These are phyloP conservation scores for Drosophila repleta DNA, from an alignment of 1,140 invertebrate species.

Conservation along the genomic window DNA sequence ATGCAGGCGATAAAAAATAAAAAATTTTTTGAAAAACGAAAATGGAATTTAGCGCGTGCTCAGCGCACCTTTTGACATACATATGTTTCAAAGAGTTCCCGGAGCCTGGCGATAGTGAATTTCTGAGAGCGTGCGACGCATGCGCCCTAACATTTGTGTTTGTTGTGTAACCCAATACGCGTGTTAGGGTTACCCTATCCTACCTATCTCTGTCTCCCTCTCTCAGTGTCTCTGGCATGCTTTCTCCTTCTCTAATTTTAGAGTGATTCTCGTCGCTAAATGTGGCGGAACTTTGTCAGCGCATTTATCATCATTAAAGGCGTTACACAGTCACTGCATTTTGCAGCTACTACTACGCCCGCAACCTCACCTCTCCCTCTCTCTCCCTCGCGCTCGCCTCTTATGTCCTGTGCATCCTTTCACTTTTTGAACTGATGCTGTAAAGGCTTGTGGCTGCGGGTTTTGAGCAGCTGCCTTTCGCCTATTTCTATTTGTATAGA, in stretches of 20 bases:
- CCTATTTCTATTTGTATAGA: conserved; percentile 66
- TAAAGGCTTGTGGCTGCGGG: conserved; percentile 70
- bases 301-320: conserved; percentile 82
- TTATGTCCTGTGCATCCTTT: conserved; percentile 54
- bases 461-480: conserved; percentile 55
- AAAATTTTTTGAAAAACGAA: background rate
- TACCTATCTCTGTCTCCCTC: conserved; percentile 3
- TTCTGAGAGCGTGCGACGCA: conserved; percentile 68
- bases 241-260: conserved; percentile 39
- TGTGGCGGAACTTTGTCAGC: conserved; percentile 74
- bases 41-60: conserved; percentile 61
- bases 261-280: conserved; percentile 58
- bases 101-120: conserved; percentile 23
- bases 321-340: conserved; percentile 39
- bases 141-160: conserved; percentile 48
- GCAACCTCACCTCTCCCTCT: conserved; percentile 12
- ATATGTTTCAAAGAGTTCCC: conserved; percentile 5
- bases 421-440: conserved; percentile 51
- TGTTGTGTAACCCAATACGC: conserved; percentile 74
- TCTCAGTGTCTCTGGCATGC: no score
- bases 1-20: conserved; percentile 17
- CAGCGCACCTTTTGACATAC: conserved; percentile 40
- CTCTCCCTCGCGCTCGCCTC: background rate
- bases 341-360: conserved; percentile 20
- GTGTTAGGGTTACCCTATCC: conserved; percentile 59